Conservation (phyloP, 2,888 invertebrate species). For the Heliconius hortense region DNA sequence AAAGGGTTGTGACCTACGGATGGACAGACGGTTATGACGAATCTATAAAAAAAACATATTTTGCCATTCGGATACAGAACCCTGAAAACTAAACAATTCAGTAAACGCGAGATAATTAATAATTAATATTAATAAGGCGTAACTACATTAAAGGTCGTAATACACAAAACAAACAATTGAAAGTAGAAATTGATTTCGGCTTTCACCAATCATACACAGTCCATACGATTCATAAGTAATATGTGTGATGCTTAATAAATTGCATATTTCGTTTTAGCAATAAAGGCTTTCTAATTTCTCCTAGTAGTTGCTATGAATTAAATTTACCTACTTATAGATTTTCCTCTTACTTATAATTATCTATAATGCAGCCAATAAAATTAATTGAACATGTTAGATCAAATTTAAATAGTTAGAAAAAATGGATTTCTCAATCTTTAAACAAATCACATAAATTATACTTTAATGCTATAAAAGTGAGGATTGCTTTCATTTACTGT, state of each 20-base stretch:
- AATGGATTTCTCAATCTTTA: neutral
- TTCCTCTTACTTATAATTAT: neutral
- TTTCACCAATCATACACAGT: slow-evolving; percentile 34
- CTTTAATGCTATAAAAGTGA: too few species aligned
- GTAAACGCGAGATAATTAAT: slow-evolving; percentile 5
- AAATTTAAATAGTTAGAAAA: neutral
- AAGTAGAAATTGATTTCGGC: slow-evolving; percentile 33
- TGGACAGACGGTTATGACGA: too few species aligned
- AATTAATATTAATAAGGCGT: slow-evolving; percentile 29
- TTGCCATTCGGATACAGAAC: neutral
- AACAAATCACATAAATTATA: too few species aligned
- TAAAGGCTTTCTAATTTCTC: slow-evolving; percentile 26
- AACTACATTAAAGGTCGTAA: slow-evolving; percentile 21
- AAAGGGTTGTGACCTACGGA: too few species aligned
- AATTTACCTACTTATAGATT: neutral
- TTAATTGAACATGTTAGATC: neutral
- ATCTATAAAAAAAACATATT: neutral
- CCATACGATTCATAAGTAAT: slow-evolving; percentile 27
- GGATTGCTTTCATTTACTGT: too few species aligned
- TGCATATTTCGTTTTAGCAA: slow-evolving; percentile 19
- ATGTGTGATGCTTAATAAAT: slow-evolving; percentile 26
- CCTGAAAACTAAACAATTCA: neutral
- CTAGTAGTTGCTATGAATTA: neutral
- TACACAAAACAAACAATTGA: slow-evolving; percentile 29
- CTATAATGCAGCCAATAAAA: neutral